phyloP scores from a whole-genome alignment of 2,888 invertebrate genomes.

The Brachypterus glaber region DNA sequence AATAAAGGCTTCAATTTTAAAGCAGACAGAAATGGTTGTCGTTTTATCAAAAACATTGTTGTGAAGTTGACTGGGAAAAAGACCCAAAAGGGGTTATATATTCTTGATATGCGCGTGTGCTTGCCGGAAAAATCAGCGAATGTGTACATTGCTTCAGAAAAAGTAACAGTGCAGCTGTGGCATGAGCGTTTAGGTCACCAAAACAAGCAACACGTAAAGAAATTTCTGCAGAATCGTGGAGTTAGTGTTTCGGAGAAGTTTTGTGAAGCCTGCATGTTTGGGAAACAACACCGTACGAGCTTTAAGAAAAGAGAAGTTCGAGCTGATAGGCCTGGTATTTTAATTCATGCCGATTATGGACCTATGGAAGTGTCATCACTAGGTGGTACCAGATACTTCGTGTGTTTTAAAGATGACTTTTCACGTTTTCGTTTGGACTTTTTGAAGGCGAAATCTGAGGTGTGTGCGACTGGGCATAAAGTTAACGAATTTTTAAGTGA shows the following conservation, averaged over 20 bases:
- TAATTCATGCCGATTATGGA: slow-evolving; percentile 18
- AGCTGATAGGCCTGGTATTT: slow-evolving; percentile 20
- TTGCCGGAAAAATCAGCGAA: too few species aligned
- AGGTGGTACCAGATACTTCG: slow-evolving; percentile 22
- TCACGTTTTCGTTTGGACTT: too few species aligned
- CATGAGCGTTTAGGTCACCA: slow-evolving; percentile 12
- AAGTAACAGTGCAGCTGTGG: slow-evolving; percentile 8
- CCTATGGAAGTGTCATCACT: slow-evolving; percentile 19
- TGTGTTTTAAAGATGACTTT: slow-evolving; percentile 27
- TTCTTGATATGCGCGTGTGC: too few species aligned
- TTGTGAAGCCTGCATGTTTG: slow-evolving; percentile 18
- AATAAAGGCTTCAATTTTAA: slow-evolving; percentile 3
- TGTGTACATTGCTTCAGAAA: neutral
- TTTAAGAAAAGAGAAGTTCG: slow-evolving; percentile 13
- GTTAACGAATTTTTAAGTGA: too few species aligned
- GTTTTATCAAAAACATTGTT: too few species aligned
- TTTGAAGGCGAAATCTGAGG: too few species aligned
- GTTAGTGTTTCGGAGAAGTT: slow-evolving; percentile 12
- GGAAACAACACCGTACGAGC: slow-evolving; percentile 17
- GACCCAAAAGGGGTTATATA: too few species aligned
- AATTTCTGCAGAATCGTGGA: neutral
- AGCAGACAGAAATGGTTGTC: too few species aligned
- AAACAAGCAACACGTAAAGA: neutral
- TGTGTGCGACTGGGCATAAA: too few species aligned
- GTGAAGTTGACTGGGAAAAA: too few species aligned